Percentiles rank a stretch among this genome's conserved stretches.
These are phyloP conservation scores for Ammodytes dubius DNA, from an alignment of 2,113 vertebrate species.

Conservation along the genomic window DNA sequence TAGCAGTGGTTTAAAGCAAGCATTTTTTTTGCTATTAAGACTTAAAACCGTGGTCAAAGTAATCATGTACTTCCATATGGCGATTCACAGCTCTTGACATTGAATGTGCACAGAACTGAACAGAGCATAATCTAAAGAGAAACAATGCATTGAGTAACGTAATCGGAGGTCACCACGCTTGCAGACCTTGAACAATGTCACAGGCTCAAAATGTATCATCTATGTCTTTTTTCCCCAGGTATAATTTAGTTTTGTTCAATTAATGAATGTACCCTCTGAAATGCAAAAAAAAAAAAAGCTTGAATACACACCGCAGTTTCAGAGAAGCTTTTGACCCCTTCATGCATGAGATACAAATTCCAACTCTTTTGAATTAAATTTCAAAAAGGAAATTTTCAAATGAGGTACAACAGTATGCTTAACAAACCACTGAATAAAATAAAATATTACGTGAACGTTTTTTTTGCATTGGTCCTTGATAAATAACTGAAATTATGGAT, in stretches of 20 bases:
- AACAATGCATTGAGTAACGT: neutral
- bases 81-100: neutral
- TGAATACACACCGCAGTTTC: too few relatives aligned
- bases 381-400: too few relatives aligned
- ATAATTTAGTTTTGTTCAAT: neutral
- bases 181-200: constrained; percentile 17
- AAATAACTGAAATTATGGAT: too few relatives aligned
- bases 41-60: constrained; percentile 8
- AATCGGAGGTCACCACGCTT: neutral
- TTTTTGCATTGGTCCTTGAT: too few relatives aligned
- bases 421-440: too few relatives aligned
- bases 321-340: too few relatives aligned
- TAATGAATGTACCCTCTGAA: too few relatives aligned
- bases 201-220: neutral
- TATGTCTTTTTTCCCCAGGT: neutral
- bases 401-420: too few relatives aligned
- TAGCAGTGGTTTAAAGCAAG: constrained; percentile 18
- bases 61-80: neutral
- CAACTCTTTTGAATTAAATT: too few relatives aligned
- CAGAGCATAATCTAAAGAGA: neutral
- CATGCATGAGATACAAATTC: too few relatives aligned
- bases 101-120: constrained; percentile 7
- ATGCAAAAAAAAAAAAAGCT: too few relatives aligned
- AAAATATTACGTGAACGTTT: too few relatives aligned
- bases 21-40: constrained; percentile 27